Evolutionary conservation across 2,113 vertebrate species (phyloP).

Genomic region (Serilophus lunatus): DNA sequence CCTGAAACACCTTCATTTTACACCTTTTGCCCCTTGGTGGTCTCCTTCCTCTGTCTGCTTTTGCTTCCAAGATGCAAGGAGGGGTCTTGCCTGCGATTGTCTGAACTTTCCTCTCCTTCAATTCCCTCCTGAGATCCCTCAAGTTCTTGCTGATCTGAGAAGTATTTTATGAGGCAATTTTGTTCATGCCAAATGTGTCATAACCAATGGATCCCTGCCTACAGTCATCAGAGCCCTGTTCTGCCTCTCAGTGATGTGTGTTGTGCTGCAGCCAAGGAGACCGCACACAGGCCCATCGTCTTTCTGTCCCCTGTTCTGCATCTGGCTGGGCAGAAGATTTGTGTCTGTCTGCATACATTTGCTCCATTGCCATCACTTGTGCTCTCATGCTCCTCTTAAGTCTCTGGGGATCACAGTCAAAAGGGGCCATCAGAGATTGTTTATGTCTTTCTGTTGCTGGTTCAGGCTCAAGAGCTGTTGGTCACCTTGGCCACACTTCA

Average conservation of each 20-base stretch:
- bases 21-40: neutral
- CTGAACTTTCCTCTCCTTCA: constrained; percentile 46
- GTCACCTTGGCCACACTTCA: neutral
- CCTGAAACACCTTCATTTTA: neutral
- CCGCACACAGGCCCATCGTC: neutral
- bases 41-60: neutral
- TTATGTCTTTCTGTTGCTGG: neutral
- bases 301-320: constrained; percentile 2
- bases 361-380: fast-evolving
- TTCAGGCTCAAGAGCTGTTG: neutral
- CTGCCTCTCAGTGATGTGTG: neutral
- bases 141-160: constrained; percentile 43
- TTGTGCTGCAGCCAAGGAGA: constrained; percentile 28
- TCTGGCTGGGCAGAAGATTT: neutral
- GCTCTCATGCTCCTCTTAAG: neutral
- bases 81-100: fast-evolving
- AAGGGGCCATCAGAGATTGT: neutral
- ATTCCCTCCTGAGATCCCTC: constrained; percentile 2
- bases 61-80: neutral
- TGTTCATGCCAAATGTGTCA: constrained; percentile 32
- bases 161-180: constrained; percentile 49
- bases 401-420: neutral
- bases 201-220: constrained; percentile 49
- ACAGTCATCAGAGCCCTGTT: neutral
- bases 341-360: fast-evolving